phyloP scores from a whole-genome alignment of 2,888 invertebrate genomes.

The Hermaeophaga mercurialis region DNA sequence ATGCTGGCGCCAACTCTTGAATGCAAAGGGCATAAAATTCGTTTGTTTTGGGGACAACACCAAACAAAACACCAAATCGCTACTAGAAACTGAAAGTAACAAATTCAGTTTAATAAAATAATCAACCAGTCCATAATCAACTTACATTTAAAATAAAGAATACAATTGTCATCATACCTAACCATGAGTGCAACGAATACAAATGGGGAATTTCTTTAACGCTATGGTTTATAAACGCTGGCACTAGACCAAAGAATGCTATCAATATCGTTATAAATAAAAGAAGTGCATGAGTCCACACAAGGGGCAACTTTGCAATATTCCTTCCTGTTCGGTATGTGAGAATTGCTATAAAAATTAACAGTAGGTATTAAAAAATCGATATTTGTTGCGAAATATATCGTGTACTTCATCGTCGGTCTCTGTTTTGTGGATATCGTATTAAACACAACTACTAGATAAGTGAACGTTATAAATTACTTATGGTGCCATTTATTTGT shows the following conservation, averaged over 20 bases:
- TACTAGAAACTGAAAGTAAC: not conserved
- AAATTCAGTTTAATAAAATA: too few relatives aligned
- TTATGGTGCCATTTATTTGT: too few relatives aligned
- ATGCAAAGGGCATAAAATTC: not conserved
- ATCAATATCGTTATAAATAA: not conserved
- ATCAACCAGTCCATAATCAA: too few relatives aligned
- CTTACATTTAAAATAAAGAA: not conserved
- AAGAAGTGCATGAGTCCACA: not conserved
- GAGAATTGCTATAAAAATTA: not conserved
- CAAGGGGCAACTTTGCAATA: not conserved
- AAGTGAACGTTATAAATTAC: too few relatives aligned
- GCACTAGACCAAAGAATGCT: not conserved
- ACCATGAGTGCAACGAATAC: slow-evolving; percentile 6
- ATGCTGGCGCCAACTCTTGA: not conserved
- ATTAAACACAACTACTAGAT: too few relatives aligned
- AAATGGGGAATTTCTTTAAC: not conserved
- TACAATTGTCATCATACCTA: not conserved
- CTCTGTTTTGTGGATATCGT: too few relatives aligned
- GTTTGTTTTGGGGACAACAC: not conserved
- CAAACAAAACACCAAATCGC: not conserved
- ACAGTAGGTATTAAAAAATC: too few relatives aligned
- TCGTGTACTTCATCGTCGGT: too few relatives aligned
- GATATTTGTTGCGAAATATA: too few relatives aligned
- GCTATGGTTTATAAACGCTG: not conserved
- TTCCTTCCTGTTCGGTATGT: not conserved